Base-by-base conservation (phyloP, 2,113 vertebrate species). In the Oreotrochilus melanogaster region DNA sequence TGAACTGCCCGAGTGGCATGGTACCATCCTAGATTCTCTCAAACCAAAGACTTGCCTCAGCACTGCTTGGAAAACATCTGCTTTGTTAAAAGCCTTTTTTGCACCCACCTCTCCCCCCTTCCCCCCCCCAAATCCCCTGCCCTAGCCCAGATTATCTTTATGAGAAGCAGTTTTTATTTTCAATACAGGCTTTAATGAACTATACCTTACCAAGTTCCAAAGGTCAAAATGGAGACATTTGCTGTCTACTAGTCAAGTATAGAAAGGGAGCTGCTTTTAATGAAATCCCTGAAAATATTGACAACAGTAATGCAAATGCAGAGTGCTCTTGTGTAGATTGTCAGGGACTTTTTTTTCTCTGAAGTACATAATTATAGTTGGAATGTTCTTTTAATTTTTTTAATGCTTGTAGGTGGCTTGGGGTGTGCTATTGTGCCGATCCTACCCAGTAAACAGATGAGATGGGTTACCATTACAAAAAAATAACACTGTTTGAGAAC, bases 401-500 rank as follows among this genome's bases (percentile, higher is more conserved):
- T 91, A 95, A 92, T 83, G 97, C 98, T 98, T 97, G 97, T 98
- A 98, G 98, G 98, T 99, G 98, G 98, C 98, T 98, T 99, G 98
- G 98, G 98, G 99, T 99, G 99, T 98, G 98, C 98, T 99, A 97
- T 98, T 98, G 99, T 99, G 99, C 99, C 98, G 98, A 98, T 98
- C 98, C 98, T 99, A 98, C 98, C 97, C 98, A 98, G 98, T 99
- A 98, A 98, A 99, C 98, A 98, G 98, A 98, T 98, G 98, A 99
- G 98, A 98, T 98, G 98, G 99, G 98, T 98, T 99, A 98, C 98
- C 98, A 98, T 98, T 98, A 98, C 98, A 97, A 98, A 99, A 39
- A 99, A 98, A 98, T 99, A 99, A 98, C 98, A 99, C 99, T 99
- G 99, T 99, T 99, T 99, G 99, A 99, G 98, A 99, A 99, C 98